phyloP scores from a whole-genome alignment of 2,888 invertebrate genomes.

The Andricus curvator region DNA sequence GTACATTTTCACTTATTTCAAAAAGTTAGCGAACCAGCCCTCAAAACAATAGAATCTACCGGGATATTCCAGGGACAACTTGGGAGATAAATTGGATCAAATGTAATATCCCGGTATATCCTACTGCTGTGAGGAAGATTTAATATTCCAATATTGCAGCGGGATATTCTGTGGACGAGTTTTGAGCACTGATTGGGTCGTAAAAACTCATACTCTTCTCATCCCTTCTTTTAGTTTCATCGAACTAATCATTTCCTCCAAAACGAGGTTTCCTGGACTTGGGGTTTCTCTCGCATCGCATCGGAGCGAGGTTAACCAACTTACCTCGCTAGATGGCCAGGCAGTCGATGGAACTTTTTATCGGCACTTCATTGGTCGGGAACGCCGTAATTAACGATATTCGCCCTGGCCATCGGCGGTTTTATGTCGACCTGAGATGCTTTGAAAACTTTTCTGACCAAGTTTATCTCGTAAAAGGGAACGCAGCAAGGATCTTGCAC shows the following conservation, averaged over 20 bases:
- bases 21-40: too few relatives aligned
- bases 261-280: conserved; percentile 32
- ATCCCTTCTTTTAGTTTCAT: conserved; percentile 22
- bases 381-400: conserved; percentile 63
- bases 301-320: conserved; percentile 43
- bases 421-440: conserved; percentile 38
- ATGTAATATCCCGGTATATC: too few relatives aligned
- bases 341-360: conserved; percentile 55
- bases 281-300: conserved; percentile 6
- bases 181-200: background rate
- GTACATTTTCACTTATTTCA: too few relatives aligned
- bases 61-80: too few relatives aligned
- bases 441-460: conserved; percentile 45
- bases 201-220: conserved; percentile 6
- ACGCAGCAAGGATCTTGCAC: conserved; percentile 33
- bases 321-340: conserved; percentile 53
- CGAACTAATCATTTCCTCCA: conserved; percentile 33
- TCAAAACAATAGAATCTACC: too few relatives aligned
- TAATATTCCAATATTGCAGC: background rate
- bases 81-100: too few relatives aligned
- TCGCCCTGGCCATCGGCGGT: conserved; percentile 50
- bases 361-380: conserved; percentile 60
- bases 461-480: conserved; percentile 43
- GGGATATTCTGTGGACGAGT: background rate
- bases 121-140: background rate